These are phyloP conservation scores for Pissodes strobi DNA, from an alignment of 1,140 invertebrate genomes.

Conservation along the genomic window DNA sequence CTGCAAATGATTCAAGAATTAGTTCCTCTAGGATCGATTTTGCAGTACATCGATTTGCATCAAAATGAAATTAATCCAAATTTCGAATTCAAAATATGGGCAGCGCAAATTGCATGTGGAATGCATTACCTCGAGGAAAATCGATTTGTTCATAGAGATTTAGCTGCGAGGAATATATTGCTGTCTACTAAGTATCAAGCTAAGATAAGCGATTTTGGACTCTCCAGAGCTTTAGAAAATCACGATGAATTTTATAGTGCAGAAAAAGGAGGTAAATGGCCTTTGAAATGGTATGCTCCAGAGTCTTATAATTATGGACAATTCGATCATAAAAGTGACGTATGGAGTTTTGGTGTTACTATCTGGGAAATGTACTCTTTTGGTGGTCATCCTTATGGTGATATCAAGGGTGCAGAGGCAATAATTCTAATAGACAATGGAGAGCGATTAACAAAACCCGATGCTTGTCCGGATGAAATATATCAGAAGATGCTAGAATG, in stretches of 20 bases:
- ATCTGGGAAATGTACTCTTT: conserved; percentile 97
- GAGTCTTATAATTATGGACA: conserved; percentile 92
- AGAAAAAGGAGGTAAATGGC: conserved; percentile 88
- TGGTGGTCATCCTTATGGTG: conserved; percentile 87
- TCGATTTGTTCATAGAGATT: conserved; percentile 87
- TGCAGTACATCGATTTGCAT: conserved; percentile 71
- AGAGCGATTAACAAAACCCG: conserved; percentile 74
- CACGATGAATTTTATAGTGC: conserved; percentile 68
- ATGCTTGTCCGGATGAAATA: conserved; percentile 80
- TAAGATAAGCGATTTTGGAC: conserved; percentile 94
- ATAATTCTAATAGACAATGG: conserved; percentile 80
- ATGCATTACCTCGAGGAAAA: conserved; percentile 89
- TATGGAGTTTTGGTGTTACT: conserved; percentile 94
- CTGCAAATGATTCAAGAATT: conserved; percentile 91
- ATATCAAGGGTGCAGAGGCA: conserved; percentile 78
- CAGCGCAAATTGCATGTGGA: conserved; percentile 82
- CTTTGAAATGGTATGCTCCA: conserved; percentile 95
- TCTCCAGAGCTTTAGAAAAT: conserved; percentile 80
- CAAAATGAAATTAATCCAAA: conserved; percentile 69
- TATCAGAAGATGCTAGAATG: conserved; percentile 89
- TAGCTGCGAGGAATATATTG: conserved; percentile 93
- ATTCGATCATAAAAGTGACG: conserved; percentile 92
- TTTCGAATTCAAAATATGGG: conserved; percentile 85
- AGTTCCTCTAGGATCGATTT: conserved; percentile 81
- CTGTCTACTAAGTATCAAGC: conserved; percentile 80